phyloP scores from a whole-genome alignment of 2,113 vertebrate species.

The Takifugu flavidus region DNA sequence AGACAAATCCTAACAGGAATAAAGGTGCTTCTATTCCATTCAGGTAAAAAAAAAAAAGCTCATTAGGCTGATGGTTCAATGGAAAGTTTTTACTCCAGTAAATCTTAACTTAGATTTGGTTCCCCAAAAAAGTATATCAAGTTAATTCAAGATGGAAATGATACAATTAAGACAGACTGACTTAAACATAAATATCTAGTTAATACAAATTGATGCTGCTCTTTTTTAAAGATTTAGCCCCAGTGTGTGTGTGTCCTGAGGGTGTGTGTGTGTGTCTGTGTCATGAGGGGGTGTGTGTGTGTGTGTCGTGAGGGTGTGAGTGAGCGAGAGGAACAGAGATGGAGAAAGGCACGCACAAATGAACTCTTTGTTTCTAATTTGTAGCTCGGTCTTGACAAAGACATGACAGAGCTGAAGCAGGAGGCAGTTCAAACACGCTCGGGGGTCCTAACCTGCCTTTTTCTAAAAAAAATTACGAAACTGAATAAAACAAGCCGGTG shows the following conservation, averaged over 20 bases:
- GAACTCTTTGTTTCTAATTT: conserved; percentile 34
- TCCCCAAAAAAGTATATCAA: too few relatives aligned
- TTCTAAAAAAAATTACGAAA: background rate
- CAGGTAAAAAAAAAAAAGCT: too few relatives aligned
- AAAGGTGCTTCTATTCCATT: too few relatives aligned
- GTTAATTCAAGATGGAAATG: too few relatives aligned
- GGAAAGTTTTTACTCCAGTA: too few relatives aligned
- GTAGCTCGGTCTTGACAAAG: conserved; percentile 21
- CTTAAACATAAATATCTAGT: too few relatives aligned
- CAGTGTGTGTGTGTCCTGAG: background rate
- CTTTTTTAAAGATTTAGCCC: too few relatives aligned
- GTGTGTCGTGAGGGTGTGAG: background rate
- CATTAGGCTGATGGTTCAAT: too few relatives aligned
- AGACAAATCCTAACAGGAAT: too few relatives aligned
- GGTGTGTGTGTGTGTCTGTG: background rate
- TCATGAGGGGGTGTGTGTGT: background rate
- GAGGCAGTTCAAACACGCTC: conserved; percentile 21
- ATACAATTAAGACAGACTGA: too few relatives aligned
- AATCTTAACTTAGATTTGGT: too few relatives aligned
- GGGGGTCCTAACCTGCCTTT: conserved; percentile 3
- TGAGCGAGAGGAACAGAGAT: background rate
- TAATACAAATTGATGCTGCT: too few relatives aligned
- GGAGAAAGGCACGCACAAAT: conserved; percentile 18
- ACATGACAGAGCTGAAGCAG: conserved; percentile 18
- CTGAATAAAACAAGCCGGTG: background rate